Percentiles rank a stretch among this genome's conserved stretches.
phyloP scores from a whole-genome alignment of 2,888 invertebrate genomes.

The Deroplatys truncata region DNA sequence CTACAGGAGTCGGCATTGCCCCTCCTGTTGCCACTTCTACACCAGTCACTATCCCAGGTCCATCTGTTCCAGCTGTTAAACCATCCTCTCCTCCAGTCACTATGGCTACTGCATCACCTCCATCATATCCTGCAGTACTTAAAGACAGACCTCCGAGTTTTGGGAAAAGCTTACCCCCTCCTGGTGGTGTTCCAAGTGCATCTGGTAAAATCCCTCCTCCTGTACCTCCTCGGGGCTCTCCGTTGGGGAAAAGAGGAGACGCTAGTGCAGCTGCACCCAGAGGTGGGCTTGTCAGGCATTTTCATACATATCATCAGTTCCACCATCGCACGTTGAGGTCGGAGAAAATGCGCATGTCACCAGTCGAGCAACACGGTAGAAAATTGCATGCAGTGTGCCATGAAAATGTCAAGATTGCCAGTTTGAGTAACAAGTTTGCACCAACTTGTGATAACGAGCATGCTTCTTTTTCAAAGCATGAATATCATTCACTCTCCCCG shows the following conservation, averaged over 20 bases:
- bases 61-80: slow-evolving; percentile 34
- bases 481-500: neutral
- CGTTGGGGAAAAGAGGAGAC: slow-evolving; percentile 36
- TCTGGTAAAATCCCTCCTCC: slow-evolving; percentile 72
- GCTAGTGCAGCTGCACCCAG: slow-evolving; percentile 6
- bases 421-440: neutral
- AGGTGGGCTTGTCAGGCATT: slow-evolving; percentile 19
- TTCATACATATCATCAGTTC: slow-evolving; percentile 16
- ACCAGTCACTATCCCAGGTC: slow-evolving; percentile 8
- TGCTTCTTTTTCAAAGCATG: neutral
- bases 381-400: neutral
- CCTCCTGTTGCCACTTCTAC: slow-evolving; percentile 20
- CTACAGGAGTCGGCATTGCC: slow-evolving; percentile 40
- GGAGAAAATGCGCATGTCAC: slow-evolving; percentile 11
- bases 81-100: slow-evolving; percentile 45
- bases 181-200: slow-evolving; percentile 8
- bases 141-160: slow-evolving; percentile 52
- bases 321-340: slow-evolving; percentile 15
- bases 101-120: slow-evolving; percentile 37
- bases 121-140: slow-evolving; percentile 69
- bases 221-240: slow-evolving; percentile 80
- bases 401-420: neutral
- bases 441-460: neutral
- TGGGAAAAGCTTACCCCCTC: slow-evolving; percentile 8
- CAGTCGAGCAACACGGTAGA: slow-evolving; percentile 7